Conservation (phyloP, 2,113 vertebrate species). For the Cynopterus brachyotis region DNA sequence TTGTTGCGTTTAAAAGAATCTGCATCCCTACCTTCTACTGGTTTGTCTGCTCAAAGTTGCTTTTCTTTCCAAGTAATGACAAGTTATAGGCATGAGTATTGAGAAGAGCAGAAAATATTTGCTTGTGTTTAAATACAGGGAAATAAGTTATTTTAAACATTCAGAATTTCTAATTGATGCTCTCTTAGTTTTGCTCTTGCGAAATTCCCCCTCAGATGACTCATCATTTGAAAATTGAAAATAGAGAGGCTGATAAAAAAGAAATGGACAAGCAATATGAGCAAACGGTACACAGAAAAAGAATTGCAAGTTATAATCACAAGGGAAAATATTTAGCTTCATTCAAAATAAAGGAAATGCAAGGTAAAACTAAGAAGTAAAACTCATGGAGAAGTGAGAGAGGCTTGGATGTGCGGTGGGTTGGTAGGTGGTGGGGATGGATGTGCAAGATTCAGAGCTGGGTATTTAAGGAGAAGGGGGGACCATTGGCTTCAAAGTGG, state of each 20-base stretch:
- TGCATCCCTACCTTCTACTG: not conserved
- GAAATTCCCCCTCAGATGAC: constrained; percentile 12
- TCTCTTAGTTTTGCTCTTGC: constrained; percentile 10
- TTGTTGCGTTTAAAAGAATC: not conserved
- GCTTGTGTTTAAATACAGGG: constrained; percentile 33
- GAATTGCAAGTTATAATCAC: not conserved
- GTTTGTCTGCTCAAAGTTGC: not conserved
- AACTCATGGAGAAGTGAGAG: not conserved
- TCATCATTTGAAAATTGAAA: constrained; percentile 49
- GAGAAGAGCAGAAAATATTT: constrained; percentile 21
- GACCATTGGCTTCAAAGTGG: not conserved
- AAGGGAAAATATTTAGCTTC: not conserved
- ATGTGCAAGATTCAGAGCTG: not conserved
- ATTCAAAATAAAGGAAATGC: not conserved
- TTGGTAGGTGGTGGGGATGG: not conserved
- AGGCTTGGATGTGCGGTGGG: accelerated
- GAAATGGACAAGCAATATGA: not conserved
- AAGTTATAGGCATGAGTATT: not conserved
- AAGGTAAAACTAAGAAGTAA: not conserved
- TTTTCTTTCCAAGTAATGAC: not conserved
- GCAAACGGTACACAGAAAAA: not conserved
- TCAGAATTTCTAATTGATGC: not conserved
- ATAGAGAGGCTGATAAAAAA: not conserved
- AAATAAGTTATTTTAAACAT: constrained; percentile 36
- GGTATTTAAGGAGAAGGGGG: not conserved